Conservation (phyloP, 2,888 invertebrate species). For the Copidosoma aretas region DNA sequence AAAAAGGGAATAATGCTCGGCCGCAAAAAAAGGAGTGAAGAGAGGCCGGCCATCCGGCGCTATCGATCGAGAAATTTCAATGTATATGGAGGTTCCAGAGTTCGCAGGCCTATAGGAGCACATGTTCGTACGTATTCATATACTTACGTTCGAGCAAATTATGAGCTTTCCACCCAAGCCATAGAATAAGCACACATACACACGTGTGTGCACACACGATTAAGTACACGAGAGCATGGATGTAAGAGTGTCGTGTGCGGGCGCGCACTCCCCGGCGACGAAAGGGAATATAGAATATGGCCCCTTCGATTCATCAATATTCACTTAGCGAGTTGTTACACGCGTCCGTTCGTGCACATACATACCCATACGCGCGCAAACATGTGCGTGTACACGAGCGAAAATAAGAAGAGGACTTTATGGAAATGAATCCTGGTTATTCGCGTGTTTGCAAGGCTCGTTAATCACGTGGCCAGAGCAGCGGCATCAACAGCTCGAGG, state of each 20-base stretch:
- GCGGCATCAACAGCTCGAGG: background rate
- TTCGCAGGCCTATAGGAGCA: too few species aligned
- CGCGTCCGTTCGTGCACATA: background rate
- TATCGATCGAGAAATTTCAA: conserved; percentile 27
- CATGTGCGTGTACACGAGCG: conserved; percentile 8
- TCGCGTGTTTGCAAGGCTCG: conserved; percentile 29
- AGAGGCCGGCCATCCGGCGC: background rate
- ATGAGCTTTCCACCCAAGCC: conserved; percentile 11
- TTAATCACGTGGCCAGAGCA: conserved; percentile 14
- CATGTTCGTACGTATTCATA: background rate
- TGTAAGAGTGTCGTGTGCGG: background rate
- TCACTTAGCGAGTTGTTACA: conserved; percentile 28
- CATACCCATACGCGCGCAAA: too few species aligned
- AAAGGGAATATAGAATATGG: conserved; percentile 13
- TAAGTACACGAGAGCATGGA: too few species aligned
- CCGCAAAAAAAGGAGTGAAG: background rate
- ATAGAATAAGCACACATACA: background rate
- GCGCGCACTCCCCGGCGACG: too few species aligned
- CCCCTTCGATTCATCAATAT: conserved; percentile 34
- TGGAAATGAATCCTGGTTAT: conserved; percentile 29
- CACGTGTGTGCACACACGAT: background rate
- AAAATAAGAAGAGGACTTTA: conserved; percentile 33
- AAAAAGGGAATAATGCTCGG: too few species aligned
- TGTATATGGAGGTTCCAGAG: too few species aligned
- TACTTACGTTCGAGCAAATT: conserved; percentile 8